Evolutionary conservation across 2,888 invertebrate species (phyloP).

Genomic region (Eledona agricola): DNA sequence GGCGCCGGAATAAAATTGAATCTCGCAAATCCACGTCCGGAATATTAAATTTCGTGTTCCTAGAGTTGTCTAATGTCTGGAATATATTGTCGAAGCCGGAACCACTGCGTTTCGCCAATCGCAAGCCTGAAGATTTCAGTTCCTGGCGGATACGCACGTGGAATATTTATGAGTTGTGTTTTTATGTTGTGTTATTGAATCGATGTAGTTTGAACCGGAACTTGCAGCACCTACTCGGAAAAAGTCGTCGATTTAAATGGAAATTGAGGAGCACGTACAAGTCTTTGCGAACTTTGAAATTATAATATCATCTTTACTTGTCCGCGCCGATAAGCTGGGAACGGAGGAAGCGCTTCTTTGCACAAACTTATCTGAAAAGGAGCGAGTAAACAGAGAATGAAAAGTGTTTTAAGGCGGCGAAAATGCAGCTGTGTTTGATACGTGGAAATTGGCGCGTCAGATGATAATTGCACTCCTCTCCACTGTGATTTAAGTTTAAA

Average conservation of each 20-base stretch:
- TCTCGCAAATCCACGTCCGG: constrained; percentile 15
- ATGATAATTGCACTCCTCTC: too few relatives aligned
- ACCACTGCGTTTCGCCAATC: constrained; percentile 14
- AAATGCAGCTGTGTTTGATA: constrained; percentile 9
- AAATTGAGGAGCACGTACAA: constrained; percentile 15
- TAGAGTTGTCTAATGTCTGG: constrained; percentile 11
- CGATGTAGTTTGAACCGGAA: constrained; percentile 30
- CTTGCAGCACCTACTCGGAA: constrained; percentile 28
- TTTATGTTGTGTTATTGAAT: constrained; percentile 36
- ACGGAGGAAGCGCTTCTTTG: constrained; percentile 14
- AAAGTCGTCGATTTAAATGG: constrained; percentile 27
- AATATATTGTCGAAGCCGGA: constrained; percentile 10
- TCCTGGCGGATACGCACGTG: constrained; percentile 13
- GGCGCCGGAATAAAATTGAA: constrained; percentile 15
- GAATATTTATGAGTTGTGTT: constrained; percentile 36
- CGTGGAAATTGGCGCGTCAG: constrained; percentile 13
- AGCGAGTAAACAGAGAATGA: constrained; percentile 16
- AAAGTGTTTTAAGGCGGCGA: too few relatives aligned
- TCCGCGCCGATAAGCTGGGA: constrained; percentile 7
- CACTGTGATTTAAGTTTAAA: constrained; percentile 4
- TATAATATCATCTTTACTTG: constrained; percentile 23
- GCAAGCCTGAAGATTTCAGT: constrained; percentile 22
- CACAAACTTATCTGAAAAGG: background rate
- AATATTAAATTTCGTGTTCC: constrained; percentile 19
- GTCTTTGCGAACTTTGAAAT: constrained; percentile 19